Evolutionary conservation across 2,888 invertebrate species (phyloP).

Genomic region (Sminthurinus aureus): DNA sequence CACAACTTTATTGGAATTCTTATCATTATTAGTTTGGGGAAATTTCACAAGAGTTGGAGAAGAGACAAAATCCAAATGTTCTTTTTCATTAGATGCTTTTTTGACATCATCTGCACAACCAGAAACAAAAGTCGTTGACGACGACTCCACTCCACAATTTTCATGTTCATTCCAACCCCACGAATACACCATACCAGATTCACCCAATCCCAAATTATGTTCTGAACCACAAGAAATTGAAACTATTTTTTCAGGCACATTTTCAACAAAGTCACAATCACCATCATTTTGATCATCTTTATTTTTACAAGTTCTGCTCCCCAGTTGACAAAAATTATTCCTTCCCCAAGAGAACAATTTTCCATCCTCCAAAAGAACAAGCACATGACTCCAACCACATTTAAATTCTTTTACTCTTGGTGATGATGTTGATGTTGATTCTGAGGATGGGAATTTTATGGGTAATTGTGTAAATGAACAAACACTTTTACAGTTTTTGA

Average conservation of each 20-base stretch:
- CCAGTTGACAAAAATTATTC: constrained; percentile 82
- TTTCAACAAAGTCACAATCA: constrained; percentile 29
- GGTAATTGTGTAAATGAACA: constrained; percentile 66
- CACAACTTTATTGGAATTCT: constrained; percentile 36
- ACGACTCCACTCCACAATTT: constrained; percentile 73
- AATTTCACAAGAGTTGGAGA: constrained; percentile 49
- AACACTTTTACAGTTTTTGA: not conserved
- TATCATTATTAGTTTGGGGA: constrained; percentile 20
- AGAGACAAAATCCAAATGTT: constrained; percentile 42
- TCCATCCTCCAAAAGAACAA: constrained; percentile 70
- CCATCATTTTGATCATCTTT: not conserved
- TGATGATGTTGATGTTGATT: not conserved
- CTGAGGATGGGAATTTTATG: not conserved
- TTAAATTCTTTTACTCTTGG: constrained; percentile 65
- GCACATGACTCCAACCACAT: constrained; percentile 83
- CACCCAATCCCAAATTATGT: constrained; percentile 74
- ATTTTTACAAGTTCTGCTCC: constrained; percentile 63
- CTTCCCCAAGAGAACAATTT: constrained; percentile 79
- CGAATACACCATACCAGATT: constrained; percentile 72
- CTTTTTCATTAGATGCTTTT: constrained; percentile 3
- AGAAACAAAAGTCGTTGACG: not conserved
- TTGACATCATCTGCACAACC: too few relatives aligned
- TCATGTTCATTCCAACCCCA: constrained; percentile 95
- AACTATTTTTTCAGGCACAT: constrained; percentile 64
- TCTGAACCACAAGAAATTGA: constrained; percentile 77